Percentiles rank a stretch among this genome's conserved stretches.
These are phyloP conservation scores for Parelbella ahira DNA, from an alignment of 2,888 invertebrate species.

Conservation along the genomic window DNA sequence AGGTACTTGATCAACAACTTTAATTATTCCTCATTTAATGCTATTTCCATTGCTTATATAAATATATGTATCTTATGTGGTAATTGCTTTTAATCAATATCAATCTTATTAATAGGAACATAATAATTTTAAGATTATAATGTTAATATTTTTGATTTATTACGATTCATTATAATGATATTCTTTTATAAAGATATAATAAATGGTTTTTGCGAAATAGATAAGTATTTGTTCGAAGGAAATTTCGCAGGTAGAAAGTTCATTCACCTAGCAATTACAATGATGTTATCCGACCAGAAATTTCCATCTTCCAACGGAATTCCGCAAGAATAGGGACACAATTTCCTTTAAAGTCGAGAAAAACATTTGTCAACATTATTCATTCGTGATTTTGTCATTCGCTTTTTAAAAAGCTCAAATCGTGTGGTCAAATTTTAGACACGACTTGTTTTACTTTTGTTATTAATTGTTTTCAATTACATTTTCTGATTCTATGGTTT, in stretches of 20 bases:
- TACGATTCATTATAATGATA: no score
- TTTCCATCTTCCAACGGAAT: conserved; percentile 19
- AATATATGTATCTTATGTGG: no score
- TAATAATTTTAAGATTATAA: no score
- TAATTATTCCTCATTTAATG: no score
- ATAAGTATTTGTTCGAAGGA: no score
- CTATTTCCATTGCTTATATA: no score
- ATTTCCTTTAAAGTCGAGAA: conserved; percentile 22
- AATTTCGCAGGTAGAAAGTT: conserved; percentile 16
- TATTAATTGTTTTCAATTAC: not conserved
- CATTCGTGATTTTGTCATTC: conserved; percentile 9
- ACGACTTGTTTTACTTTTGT: not conserved
- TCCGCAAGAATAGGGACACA: conserved; percentile 15
- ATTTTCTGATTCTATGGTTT: not conserved
- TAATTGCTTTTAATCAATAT: no score
- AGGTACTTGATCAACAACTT: no score
- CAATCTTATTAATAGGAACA: no score
- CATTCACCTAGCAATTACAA: conserved; percentile 18
- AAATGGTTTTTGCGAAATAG: no score
- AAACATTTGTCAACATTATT: conserved; percentile 14
- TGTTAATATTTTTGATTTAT: conserved; percentile 40
- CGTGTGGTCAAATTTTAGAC: no score
- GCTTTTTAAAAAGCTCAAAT: not conserved
- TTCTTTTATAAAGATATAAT: no score
- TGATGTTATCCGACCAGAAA: conserved; percentile 21